Conservation (phyloP, 2,797 vertebrate species). For the Phaenicophaeus curvirostris region DNA sequence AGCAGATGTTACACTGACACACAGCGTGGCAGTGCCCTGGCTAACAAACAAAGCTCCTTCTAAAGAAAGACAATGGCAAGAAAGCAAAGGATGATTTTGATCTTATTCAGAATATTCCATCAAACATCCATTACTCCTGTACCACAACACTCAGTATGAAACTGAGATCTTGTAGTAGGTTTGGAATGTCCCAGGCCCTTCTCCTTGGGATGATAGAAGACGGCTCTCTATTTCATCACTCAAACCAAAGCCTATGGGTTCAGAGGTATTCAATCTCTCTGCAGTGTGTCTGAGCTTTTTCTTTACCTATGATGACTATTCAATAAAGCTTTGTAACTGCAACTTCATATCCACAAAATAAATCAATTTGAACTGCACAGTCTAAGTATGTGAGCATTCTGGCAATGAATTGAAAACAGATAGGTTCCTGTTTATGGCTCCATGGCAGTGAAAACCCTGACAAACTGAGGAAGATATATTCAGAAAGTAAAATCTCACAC, state of each 20-base stretch:
- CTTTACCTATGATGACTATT: neutral
- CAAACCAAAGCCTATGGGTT: neutral
- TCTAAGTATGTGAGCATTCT: slow-evolving; percentile 16
- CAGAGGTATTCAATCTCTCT: slow-evolving; percentile 10
- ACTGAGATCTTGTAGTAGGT: neutral
- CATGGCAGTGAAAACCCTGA: slow-evolving; percentile 32
- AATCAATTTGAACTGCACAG: slow-evolving; percentile 28
- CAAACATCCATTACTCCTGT: neutral
- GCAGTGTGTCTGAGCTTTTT: neutral
- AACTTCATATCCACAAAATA: slow-evolving; percentile 48
- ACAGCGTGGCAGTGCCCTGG: rapidly evolving
- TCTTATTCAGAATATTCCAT: neutral
- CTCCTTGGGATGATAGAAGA: neutral
- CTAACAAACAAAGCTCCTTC: neutral
- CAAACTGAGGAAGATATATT: slow-evolving; percentile 36
- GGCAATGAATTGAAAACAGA: slow-evolving; percentile 58
- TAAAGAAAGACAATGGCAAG: neutral
- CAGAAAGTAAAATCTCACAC: slow-evolving; percentile 53
- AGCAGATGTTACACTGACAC: neutral
- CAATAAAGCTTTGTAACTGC: slow-evolving; percentile 34
- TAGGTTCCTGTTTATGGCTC: slow-evolving; percentile 11
- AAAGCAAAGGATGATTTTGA: neutral
- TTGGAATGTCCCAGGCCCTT: neutral
- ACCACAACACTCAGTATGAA: neutral
- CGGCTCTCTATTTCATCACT: neutral